phyloP scores from a whole-genome alignment of 2,888 invertebrate species.

The Xestia rhomboidea region DNA sequence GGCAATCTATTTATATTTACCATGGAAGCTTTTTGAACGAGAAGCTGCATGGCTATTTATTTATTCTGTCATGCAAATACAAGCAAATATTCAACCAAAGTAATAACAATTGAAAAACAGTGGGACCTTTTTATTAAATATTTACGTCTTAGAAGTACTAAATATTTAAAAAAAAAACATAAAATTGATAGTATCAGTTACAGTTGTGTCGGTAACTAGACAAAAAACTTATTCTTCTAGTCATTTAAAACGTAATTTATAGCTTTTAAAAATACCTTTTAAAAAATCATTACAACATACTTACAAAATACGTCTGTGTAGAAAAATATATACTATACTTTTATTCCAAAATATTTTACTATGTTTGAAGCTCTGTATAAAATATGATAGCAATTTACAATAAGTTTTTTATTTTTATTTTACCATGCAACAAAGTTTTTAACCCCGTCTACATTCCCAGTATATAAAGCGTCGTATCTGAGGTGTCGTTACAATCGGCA shows the following conservation, averaged over 20 bases:
- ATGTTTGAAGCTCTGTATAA: neutral
- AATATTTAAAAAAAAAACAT: no score
- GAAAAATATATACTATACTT: no score
- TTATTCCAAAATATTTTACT: neutral
- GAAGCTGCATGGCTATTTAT: neutral
- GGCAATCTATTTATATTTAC: conserved; percentile 7
- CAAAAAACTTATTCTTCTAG: no score
- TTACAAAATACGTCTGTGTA: no score
- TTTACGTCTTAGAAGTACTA: neutral
- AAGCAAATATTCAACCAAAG: neutral
- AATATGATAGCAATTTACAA: neutral
- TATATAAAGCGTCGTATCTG: conserved; percentile 53
- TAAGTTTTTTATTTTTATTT: no score
- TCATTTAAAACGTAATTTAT: neutral
- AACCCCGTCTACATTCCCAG: conserved; percentile 3
- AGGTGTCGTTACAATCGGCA: conserved; percentile 62
- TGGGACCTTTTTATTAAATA: neutral
- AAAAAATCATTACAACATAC: no score
- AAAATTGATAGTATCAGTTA: no score
- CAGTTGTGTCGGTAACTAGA: no score
- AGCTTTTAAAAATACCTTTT: no score
- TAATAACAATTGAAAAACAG: neutral
- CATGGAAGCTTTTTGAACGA: conserved; percentile 5
- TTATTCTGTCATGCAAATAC: neutral
- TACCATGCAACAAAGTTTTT: no score